phyloP scores from a whole-genome alignment of 2,888 invertebrate species.

The Agrotis puta region DNA sequence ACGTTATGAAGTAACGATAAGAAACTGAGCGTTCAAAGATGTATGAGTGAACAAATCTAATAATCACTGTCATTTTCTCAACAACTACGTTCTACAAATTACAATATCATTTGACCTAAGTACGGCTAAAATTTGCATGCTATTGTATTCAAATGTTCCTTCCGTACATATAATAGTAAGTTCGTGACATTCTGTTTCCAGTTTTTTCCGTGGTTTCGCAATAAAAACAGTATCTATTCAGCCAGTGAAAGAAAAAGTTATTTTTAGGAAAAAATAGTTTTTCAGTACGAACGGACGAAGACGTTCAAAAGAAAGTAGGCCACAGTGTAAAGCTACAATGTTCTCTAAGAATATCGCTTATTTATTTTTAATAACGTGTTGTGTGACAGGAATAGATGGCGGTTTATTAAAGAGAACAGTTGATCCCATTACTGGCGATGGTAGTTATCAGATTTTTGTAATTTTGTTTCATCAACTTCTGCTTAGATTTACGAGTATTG shows the following conservation, averaged over 20 bases:
- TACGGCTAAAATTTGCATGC: conserved; percentile 15
- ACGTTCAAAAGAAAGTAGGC: conserved; percentile 24
- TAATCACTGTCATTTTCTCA: conserved; percentile 7
- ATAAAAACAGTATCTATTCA: neutral
- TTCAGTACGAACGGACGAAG: neutral
- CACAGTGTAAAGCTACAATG: conserved; percentile 32
- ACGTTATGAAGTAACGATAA: neutral
- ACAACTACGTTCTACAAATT: conserved; percentile 40
- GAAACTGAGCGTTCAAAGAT: conserved; percentile 28
- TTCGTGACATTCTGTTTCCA: conserved; percentile 12
- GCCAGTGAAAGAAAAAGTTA: neutral
- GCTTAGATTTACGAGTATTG: neutral
- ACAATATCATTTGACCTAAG: conserved; percentile 23
- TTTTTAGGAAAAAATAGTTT: neutral
- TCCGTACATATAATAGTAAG: conserved; percentile 12
- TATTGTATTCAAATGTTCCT: conserved; percentile 45
- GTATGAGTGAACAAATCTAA: conserved; percentile 18
- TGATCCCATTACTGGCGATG: conserved; percentile 31
- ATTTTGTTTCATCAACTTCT: neutral
- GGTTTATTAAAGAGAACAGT: conserved; percentile 9
- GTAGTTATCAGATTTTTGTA: conserved; percentile 33
- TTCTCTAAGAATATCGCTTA: conserved; percentile 34
- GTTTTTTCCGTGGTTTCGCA: conserved; percentile 19
- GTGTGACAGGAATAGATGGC: conserved; percentile 30
- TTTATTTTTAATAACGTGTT: conserved; percentile 50